Conservation (phyloP, 2,888 invertebrate genomes). For the Podotricha telesiphe region DNA sequence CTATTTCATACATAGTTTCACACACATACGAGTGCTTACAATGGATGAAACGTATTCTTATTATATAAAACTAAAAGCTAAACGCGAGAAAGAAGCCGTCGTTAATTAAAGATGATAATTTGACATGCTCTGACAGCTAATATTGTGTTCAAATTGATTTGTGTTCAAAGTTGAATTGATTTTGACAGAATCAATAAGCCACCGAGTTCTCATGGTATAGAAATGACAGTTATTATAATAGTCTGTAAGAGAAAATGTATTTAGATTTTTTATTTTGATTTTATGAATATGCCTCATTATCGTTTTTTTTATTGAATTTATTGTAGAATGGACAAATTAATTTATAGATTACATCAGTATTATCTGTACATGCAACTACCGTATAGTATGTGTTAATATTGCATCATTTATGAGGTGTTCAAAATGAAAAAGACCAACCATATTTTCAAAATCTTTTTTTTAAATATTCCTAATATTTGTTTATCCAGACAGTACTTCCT, state of each 20-base stretch:
- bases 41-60: slow-evolving; percentile 41
- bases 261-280: neutral
- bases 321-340: too few relatives aligned
- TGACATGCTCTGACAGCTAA: slow-evolving; percentile 80
- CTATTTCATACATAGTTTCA: neutral
- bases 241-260: slow-evolving; percentile 15
- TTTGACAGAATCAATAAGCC: slow-evolving; percentile 83
- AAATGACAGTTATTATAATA: slow-evolving; percentile 34
- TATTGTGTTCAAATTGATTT: slow-evolving; percentile 81
- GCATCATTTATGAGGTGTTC: too few relatives aligned
- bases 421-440: too few relatives aligned
- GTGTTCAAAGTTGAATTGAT: slow-evolving; percentile 81
- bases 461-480: neutral
- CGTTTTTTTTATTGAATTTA: neutral
- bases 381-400: neutral
- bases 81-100: slow-evolving; percentile 71
- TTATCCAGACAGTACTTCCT: neutral
- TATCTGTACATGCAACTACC: neutral
- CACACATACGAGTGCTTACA: slow-evolving; percentile 31
- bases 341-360: neutral
- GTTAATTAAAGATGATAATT: slow-evolving; percentile 77
- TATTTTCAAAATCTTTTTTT: too few relatives aligned
- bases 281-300: slow-evolving; percentile 14
- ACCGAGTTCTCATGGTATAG: slow-evolving; percentile 60
- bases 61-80: slow-evolving; percentile 52